Evolutionary conservation across 1,140 invertebrate species (phyloP).

Genomic region (Drosophila subobscura): DNA sequence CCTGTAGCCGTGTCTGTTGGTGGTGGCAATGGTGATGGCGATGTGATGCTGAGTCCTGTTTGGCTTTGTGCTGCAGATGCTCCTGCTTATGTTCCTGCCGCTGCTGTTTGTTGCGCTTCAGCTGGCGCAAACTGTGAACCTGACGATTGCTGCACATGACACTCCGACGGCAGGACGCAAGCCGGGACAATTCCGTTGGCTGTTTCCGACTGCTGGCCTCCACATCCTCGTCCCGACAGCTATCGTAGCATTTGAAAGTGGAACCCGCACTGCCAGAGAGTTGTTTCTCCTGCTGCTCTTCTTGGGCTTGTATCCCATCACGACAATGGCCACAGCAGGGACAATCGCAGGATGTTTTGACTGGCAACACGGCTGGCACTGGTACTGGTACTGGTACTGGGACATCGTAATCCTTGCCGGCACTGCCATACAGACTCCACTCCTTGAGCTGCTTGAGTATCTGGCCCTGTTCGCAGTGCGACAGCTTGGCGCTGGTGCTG

Average conservation of each 20-base stretch:
- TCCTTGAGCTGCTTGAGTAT: constrained; percentile 85
- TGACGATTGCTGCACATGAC: constrained; percentile 75
- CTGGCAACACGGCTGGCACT: constrained; percentile 4
- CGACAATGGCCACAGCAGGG: constrained; percentile 68
- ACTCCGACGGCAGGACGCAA: constrained; percentile 60
- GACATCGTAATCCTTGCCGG: constrained; percentile 72
- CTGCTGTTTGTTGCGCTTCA: constrained; percentile 74
- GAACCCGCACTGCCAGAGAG: constrained; percentile 12
- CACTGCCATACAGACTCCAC: constrained; percentile 84
- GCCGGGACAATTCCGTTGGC: constrained; percentile 43
- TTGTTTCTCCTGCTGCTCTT: constrained; percentile 32
- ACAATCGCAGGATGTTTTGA: constrained; percentile 45
- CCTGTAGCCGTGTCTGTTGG: constrained; percentile 5
- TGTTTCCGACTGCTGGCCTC: constrained; percentile 12
- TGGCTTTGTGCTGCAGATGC: constrained; percentile 22
- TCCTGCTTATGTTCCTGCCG: constrained; percentile 23
- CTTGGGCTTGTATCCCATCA: constrained; percentile 14
- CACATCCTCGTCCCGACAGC: constrained; percentile 58
- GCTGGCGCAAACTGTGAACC: constrained; percentile 67
- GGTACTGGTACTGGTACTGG: not conserved
- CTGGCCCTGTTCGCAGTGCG: constrained; percentile 84
- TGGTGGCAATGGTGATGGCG: constrained; percentile 18
- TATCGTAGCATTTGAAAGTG: constrained; percentile 76
- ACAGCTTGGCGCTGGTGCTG: constrained; percentile 76
- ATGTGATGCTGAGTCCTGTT: constrained; percentile 15